Conservation (phyloP, 2,113 vertebrate species). For the Festucalex cinctus region DNA sequence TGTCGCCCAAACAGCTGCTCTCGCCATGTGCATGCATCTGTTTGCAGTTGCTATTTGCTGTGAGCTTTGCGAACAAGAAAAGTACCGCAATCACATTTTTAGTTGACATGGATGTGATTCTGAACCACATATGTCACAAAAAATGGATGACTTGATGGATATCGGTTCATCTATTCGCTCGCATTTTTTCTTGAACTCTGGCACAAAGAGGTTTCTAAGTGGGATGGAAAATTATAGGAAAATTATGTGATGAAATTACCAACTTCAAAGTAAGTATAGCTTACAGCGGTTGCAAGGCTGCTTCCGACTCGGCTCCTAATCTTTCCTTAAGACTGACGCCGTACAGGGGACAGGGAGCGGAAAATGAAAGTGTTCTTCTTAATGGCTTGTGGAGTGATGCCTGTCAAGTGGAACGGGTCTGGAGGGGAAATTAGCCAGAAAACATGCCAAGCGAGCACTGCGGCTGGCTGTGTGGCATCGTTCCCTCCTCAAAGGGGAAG, state of each 20-base stretch:
- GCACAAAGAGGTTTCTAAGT: not conserved
- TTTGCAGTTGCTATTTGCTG: slow-evolving; percentile 1
- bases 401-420: slow-evolving; percentile 58
- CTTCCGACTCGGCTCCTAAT: slow-evolving; percentile 52
- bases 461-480: slow-evolving; percentile 43
- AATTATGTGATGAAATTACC: slow-evolving; percentile 17
- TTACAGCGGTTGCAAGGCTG: slow-evolving; percentile 2
- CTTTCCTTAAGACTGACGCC: slow-evolving; percentile 53
- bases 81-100: not conserved
- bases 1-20: slow-evolving; percentile 15
- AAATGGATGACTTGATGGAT: slow-evolving; percentile 1
- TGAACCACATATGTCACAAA: not conserved
- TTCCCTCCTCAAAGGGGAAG: slow-evolving; percentile 34
- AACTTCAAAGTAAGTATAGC: slow-evolving; percentile 44
- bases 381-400: slow-evolving; percentile 56
- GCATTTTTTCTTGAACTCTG: slow-evolving; percentile 9
- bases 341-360: slow-evolving; percentile 37
- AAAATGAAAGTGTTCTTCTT: slow-evolving; percentile 56
- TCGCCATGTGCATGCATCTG: not conserved
- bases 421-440: slow-evolving; percentile 55
- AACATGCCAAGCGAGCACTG: slow-evolving; percentile 51
- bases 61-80: slow-evolving; percentile 17
- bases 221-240: slow-evolving; percentile 13
- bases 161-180: slow-evolving; percentile 17
- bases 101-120: not conserved